Evolutionary conservation across 2,888 invertebrate genomes (phyloP).

Genomic region (Metacarcinus magister): DNA sequence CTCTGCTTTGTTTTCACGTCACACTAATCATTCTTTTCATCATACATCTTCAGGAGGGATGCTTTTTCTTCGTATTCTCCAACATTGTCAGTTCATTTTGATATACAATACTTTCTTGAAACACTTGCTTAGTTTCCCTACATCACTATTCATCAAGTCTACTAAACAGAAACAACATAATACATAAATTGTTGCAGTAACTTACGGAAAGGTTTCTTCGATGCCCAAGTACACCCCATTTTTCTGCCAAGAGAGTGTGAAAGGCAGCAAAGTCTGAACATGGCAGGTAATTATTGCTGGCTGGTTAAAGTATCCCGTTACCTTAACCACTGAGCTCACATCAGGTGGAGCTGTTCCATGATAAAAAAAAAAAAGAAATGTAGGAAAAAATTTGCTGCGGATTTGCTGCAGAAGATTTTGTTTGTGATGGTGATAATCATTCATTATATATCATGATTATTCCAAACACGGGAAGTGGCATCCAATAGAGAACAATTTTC

Average conservation of each 20-base stretch:
- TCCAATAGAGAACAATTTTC: neutral
- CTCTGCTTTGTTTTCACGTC: too few species aligned
- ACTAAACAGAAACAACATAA: neutral
- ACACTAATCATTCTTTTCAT: too few species aligned
- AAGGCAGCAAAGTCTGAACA: slow-evolving; percentile 88
- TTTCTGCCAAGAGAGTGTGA: slow-evolving; percentile 87
- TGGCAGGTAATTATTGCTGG: slow-evolving; percentile 87
- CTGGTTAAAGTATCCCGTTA: slow-evolving; percentile 85
- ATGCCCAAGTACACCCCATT: slow-evolving; percentile 59
- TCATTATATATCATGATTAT: neutral
- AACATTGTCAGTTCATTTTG: too few species aligned
- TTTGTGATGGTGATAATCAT: neutral
- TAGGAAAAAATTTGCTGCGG: neutral
- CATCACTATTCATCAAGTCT: neutral
- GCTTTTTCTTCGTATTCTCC: too few species aligned
- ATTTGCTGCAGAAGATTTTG: neutral
- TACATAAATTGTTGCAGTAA: neutral
- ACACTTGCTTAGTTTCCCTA: too few species aligned
- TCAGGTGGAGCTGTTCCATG: slow-evolving; percentile 86
- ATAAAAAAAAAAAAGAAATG: neutral
- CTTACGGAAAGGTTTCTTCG: slow-evolving; percentile 70
- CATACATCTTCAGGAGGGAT: too few species aligned
- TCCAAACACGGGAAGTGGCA: neutral
- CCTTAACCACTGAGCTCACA: slow-evolving; percentile 85
- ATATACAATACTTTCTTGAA: too few species aligned